Conservation (phyloP, 2,888 invertebrate genomes). For the Ecdyonurus torrentis region DNA sequence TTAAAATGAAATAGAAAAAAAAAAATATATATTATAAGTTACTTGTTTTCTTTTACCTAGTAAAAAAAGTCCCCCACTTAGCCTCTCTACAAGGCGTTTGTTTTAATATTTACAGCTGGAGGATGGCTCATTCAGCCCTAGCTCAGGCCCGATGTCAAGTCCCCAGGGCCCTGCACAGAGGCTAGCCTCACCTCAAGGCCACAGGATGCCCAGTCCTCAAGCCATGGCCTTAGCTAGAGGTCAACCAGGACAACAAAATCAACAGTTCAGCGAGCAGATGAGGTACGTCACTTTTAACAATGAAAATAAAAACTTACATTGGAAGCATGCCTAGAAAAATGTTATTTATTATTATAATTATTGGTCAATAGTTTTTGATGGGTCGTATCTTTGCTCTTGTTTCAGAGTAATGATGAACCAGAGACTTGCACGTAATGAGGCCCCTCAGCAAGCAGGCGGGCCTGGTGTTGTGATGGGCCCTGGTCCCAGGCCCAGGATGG, state of each 20-base stretch:
- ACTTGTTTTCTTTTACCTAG: too few relatives aligned
- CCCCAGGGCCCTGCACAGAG: conserved; percentile 13
- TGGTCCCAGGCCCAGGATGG: conserved; percentile 18
- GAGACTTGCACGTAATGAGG: conserved; percentile 29
- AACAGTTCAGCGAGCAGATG: conserved; percentile 14
- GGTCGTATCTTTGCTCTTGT: background rate
- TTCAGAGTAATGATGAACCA: conserved; percentile 21
- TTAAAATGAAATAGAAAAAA: too few relatives aligned
- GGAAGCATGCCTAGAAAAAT: too few relatives aligned
- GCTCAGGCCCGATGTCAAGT: conserved; percentile 31
- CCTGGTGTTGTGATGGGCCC: conserved; percentile 10
- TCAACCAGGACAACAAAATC: background rate
- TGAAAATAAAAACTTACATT: too few relatives aligned
- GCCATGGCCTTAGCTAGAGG: too few relatives aligned
- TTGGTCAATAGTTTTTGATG: too few relatives aligned
- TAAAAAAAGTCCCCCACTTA: too few relatives aligned
- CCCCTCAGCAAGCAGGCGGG: conserved; percentile 8
- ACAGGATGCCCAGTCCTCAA: conserved; percentile 38
- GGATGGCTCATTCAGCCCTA: conserved; percentile 39
- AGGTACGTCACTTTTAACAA: conserved; percentile 12
- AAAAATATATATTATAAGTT: too few relatives aligned
- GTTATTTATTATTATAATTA: too few relatives aligned
- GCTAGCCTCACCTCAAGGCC: conserved; percentile 14
- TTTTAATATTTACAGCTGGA: conserved; percentile 31
- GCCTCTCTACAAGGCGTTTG: too few relatives aligned